Base-by-base conservation (phyloP, 30 jellyfish, hydroid and myxozoan genomes). In the Chironex yamaguchii region DNA sequence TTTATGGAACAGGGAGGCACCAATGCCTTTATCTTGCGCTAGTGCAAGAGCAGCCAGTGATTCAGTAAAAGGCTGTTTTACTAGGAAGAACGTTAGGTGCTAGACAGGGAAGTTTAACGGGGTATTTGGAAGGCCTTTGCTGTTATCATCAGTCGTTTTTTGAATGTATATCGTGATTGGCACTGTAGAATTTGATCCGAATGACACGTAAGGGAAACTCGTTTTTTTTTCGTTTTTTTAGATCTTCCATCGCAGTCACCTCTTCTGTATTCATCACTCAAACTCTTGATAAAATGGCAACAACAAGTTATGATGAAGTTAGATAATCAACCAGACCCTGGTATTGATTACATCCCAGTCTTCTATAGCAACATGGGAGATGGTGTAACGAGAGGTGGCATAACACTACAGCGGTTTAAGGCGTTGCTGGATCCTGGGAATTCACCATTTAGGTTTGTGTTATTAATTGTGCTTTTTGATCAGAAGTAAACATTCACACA, bases 201-300 rank as follows among this genome's bases (percentile, higher is more conserved):
- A n/a, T n/a, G n/a, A n/a, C n/a, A n/a, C n/a, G n/a, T n/a, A n/a
- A n/a, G n/a, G n/a, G n/a, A n/a, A n/a, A n/a, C n/a, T n/a, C n/a
- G n/a, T n/a, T n/a, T n/a, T n/a, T n/a, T n/a, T n/a, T n/a, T n/a
- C n/a, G n/a, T n/a, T n/a, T n/a, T n/a, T n/a, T n/a, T n/a, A 94
- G 99, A 94, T 26, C 78, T 94, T 0, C 99, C 99, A 2, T 82
- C 97, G n/a, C 88, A 73, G 36, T 94, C 97, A n/a, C 96, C 97
- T 2, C 76, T 89, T 65, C 86, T 94, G 1, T 89, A 89, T 78
- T 82, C 96, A 26, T 91, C 92, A 49, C 73, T 96, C 34, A 94
- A 94, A 88, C 71, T 85, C 52, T 85, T 94, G 27, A 67, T 89
- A 3, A 87, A 96, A 28, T 94, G 99, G 99, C 98, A 94, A 36